Evolutionary conservation across 2,797 vertebrate genomes (phyloP).

Genomic region (Gadopsis marmoratus): DNA sequence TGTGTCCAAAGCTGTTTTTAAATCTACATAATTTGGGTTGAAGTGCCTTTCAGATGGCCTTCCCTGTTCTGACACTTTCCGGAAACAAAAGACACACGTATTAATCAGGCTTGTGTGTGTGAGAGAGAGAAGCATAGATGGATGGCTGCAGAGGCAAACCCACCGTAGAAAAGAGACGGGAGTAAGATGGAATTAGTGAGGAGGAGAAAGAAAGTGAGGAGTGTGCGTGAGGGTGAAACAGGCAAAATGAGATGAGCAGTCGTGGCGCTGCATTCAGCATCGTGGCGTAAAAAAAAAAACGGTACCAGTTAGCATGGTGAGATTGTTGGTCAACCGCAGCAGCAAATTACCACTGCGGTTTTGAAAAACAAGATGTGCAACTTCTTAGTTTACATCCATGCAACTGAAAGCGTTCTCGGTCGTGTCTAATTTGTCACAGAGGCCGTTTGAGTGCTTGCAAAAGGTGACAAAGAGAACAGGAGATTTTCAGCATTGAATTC

Average conservation of each 20-base stretch:
- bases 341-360: conserved; percentile 26
- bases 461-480: neutral
- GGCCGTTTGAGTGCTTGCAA: neutral
- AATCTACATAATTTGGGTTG: conserved; percentile 86
- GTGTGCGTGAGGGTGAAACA: conserved; percentile 5
- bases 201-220: neutral
- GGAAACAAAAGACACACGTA: conserved; percentile 80
- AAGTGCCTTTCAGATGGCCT: conserved; percentile 86
- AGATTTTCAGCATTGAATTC: neutral
- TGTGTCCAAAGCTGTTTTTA: conserved; percentile 83
- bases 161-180: neutral
- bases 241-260: conserved; percentile 8
- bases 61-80: conserved; percentile 77
- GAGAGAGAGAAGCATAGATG: conserved; percentile 25
- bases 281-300: conserved; percentile 27
- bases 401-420: conserved; percentile 7
- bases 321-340: conserved; percentile 38
- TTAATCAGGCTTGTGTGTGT: conserved; percentile 76
- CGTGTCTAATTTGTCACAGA: conserved; percentile 8
- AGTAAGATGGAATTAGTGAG: conserved; percentile 13
- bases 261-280: conserved; percentile 13
- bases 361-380: conserved; percentile 36
- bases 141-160: conserved; percentile 22
- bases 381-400: neutral
- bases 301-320: conserved; percentile 14